phyloP scores from a whole-genome alignment of 2,888 invertebrate genomes.

The Notocelia uddmanniana region DNA sequence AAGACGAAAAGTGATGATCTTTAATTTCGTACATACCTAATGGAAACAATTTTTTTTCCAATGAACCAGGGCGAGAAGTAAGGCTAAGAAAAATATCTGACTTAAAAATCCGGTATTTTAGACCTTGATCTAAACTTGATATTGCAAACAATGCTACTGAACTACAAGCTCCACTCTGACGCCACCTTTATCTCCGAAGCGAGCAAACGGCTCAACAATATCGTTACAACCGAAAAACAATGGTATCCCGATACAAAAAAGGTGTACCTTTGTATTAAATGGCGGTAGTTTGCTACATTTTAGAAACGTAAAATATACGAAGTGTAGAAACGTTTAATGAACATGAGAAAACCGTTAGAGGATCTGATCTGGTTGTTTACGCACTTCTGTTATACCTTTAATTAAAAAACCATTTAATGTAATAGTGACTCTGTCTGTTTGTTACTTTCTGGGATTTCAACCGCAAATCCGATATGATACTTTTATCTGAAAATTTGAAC shows the following conservation, averaged over 20 bases:
- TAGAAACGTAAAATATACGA: neutral
- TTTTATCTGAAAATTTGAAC: too few relatives aligned
- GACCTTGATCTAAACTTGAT: neutral
- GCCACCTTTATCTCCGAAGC: constrained; percentile 71
- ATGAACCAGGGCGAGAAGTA: neutral
- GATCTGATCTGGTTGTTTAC: too few relatives aligned
- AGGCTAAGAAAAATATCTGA: neutral
- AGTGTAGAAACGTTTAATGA: neutral
- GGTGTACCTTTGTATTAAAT: neutral
- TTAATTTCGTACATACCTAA: neutral
- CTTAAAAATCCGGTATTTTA: neutral
- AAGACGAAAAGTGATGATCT: neutral
- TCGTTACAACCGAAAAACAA: constrained; percentile 64
- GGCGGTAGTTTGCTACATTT: neutral
- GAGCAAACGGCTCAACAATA: constrained; percentile 70
- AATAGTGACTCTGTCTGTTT: neutral
- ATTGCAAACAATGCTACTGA: too few relatives aligned
- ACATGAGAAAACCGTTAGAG: neutral
- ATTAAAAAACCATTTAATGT: neutral
- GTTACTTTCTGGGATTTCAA: neutral
- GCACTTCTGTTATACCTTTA: too few relatives aligned
- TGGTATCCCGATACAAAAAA: neutral
- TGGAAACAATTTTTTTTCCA: neutral
- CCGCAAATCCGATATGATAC: too few relatives aligned
- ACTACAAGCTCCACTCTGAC: constrained; percentile 52